Conservation (phyloP, 2,888 invertebrate species). For the Coelogynopora nodosa region DNA sequence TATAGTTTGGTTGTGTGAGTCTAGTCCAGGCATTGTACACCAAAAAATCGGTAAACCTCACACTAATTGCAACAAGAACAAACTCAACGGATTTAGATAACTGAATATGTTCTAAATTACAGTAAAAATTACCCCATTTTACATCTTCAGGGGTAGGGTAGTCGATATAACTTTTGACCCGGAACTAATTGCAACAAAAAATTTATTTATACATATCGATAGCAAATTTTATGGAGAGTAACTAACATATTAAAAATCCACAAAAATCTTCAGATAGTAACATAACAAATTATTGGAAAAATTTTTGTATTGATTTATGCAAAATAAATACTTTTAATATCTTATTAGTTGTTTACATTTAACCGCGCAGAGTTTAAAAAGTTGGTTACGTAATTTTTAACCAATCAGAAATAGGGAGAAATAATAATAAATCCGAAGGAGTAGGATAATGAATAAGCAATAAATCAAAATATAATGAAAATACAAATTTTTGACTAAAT, state of each 20-base stretch:
- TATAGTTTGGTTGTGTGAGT: too few relatives aligned
- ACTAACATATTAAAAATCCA: constrained; percentile 3
- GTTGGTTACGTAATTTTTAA: neutral
- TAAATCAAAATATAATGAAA: too few relatives aligned
- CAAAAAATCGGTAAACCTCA: too few relatives aligned
- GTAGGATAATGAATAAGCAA: neutral
- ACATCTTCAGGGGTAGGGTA: too few relatives aligned
- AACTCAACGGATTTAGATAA: too few relatives aligned
- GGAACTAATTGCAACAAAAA: too few relatives aligned
- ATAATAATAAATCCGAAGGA: neutral
- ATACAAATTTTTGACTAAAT: too few relatives aligned
- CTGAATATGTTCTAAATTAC: too few relatives aligned
- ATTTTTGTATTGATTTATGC: neutral
- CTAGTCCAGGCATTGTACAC: too few relatives aligned
- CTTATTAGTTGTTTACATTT: neutral
- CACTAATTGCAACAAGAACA: too few relatives aligned
- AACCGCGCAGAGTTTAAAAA: neutral
- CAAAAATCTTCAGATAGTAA: constrained; percentile 9
- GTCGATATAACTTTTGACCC: too few relatives aligned
- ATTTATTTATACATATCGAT: neutral
- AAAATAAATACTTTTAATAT: neutral
- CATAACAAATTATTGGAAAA: neutral
- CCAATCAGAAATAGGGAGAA: neutral
- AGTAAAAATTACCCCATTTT: too few relatives aligned
- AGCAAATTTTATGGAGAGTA: constrained; percentile 13